Conservation (phyloP, 2,113 vertebrate genomes). For the Girardinichthys multiradiatus region DNA sequence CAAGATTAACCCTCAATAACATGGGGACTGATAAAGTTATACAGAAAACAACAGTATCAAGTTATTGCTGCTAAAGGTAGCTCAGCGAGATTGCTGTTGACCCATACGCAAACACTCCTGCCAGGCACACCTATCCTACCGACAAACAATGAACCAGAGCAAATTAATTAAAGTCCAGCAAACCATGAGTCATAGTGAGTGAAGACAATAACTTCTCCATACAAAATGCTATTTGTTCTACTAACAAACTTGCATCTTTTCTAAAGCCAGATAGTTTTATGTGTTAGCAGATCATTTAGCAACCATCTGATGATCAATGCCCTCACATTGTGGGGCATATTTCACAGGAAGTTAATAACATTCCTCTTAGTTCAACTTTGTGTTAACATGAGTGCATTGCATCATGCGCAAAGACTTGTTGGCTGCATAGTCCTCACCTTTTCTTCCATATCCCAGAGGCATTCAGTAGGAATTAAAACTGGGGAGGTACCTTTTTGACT, state of each 20-base stretch:
- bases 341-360: too few species aligned
- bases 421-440: neutral
- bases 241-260: neutral
- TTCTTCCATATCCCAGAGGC: neutral
- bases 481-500: neutral
- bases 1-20: too few species aligned
- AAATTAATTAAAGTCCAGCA: neutral
- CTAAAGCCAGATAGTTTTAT: too few species aligned
- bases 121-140: neutral
- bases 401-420: neutral
- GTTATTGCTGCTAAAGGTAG: neutral
- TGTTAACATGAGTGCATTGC: neutral
- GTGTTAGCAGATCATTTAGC: neutral
- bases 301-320: neutral
- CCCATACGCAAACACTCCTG: neutral
- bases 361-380: neutral
- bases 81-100: neutral
- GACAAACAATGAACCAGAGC: neutral
- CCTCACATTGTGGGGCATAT: fast-evolving
- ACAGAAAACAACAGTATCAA: neutral
- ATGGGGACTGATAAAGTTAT: neutral
- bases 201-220: neutral
- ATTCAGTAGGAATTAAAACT: neutral
- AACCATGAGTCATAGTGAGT: neutral
- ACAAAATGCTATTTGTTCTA: neutral